Base-by-base conservation (phyloP, 2,797 vertebrate species). In the Fistularia tabacaria region DNA sequence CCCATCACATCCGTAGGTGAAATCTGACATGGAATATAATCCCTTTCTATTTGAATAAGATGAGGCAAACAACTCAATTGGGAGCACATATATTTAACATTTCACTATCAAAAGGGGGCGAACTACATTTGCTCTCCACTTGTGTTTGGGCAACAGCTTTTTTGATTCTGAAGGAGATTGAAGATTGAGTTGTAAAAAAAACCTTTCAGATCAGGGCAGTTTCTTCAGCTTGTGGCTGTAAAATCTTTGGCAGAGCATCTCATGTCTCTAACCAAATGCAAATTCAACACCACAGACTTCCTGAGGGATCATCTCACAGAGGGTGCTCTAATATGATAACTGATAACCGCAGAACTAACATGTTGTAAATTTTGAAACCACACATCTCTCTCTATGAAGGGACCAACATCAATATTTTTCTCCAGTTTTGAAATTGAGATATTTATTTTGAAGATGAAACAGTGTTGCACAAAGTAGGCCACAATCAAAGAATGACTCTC, bases 91-190 rank as follows among this genome's bases (percentile, higher is more conserved):
- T 25, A 25, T 25, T 25, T 25, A 2, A 25, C 25, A 25, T 25
- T 25, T 25, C 5, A 25, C 25, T 5, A 25, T 41, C 3, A 12
- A 53, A 57, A 72, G 12, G 39, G 64, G 75, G 60, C 82, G 61
- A 75, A 37, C 46, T 61, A 6, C 42, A 71, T 77, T 61, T 36
- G 6, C 69, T 67, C 57, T 66, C n/a, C 53, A 50, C 14, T 60
- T 69, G 57, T 58, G 57, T 38, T 64, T 61, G 49, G 43, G 8
- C 59, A 60, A 52, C 44, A 13, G 38, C 55, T 54, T 79, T 71
- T 44, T 50, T 8, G 45, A 43, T 57, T 9, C 47, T 40, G 38
- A 47, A 6, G 41, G 38, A 12, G 56, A 52, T 14, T 13, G 14
- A 65, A 64, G 3, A 8, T 45, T 63, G 51, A 54, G 25, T 25